Conservation (phyloP, 2,888 invertebrate species). For the Plemyria rubiginata region DNA sequence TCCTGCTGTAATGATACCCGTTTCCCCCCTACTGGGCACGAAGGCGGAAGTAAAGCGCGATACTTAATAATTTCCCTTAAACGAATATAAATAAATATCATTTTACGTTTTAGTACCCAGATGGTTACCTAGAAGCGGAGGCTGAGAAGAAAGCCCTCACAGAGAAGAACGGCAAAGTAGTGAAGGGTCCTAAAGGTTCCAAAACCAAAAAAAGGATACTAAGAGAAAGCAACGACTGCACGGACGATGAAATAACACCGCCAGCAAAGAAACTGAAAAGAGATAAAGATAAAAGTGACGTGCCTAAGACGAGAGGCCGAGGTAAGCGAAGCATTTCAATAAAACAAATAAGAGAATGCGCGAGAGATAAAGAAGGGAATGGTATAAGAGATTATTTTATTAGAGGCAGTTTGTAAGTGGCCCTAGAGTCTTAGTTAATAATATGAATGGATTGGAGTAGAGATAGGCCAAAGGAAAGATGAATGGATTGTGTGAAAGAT, state of each 20-base stretch:
- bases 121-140: slow-evolving; percentile 88
- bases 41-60: too few relatives aligned
- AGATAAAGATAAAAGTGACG: slow-evolving; percentile 1
- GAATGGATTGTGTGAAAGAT: too few relatives aligned
- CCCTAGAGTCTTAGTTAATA: too few relatives aligned
- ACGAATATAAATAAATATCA: background rate
- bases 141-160: slow-evolving; percentile 77
- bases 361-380: too few relatives aligned
- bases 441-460: too few relatives aligned
- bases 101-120: slow-evolving; percentile 85
- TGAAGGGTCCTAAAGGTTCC: slow-evolving; percentile 43
- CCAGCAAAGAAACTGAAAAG: slow-evolving; percentile 56
- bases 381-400: too few relatives aligned
- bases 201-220: slow-evolving; percentile 55
- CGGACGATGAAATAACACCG: slow-evolving; percentile 51
- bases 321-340: slow-evolving; percentile 32
- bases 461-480: too few relatives aligned
- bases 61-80: too few relatives aligned
- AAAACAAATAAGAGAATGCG: too few relatives aligned
- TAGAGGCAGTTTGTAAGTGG: too few relatives aligned
- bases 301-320: slow-evolving; percentile 36
- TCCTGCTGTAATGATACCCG: too few relatives aligned
- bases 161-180: slow-evolving; percentile 51
- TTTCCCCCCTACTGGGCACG: too few relatives aligned
- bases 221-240: slow-evolving; percentile 57